These are phyloP conservation scores for Gambusia yucatana DNA, from an alignment of 2,797 vertebrate species.

Conservation along the genomic window DNA sequence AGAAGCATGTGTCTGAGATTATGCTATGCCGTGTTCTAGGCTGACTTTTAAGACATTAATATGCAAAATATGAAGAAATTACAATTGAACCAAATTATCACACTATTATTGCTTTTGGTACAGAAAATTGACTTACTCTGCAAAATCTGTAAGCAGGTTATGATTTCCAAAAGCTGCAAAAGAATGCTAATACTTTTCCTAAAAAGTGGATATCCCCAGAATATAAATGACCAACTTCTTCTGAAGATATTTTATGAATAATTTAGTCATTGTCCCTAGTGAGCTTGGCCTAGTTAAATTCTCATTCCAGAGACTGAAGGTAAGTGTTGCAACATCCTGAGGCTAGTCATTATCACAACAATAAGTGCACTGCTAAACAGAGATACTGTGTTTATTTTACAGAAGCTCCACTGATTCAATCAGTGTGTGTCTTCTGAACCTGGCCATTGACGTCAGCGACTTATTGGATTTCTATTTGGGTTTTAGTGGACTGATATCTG, in stretches of 20 bases:
- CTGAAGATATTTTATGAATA: conserved; percentile 17
- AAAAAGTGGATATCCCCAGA: conserved; percentile 7
- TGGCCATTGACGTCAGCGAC: conserved; percentile 50
- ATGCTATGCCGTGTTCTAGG: neutral
- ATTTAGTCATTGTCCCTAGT: conserved; percentile 5
- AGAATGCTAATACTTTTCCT: neutral
- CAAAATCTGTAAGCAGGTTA: conserved; percentile 5
- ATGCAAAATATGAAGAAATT: neutral
- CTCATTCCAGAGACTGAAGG: conserved; percentile 11
- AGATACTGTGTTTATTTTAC: conserved; percentile 20
- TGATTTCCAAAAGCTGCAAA: neutral
- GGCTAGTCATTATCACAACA: conserved; percentile 34
- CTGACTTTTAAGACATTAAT: neutral
- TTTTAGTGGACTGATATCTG: conserved; percentile 37
- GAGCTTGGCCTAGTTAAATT: conserved; percentile 25
- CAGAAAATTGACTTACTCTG: conserved; percentile 3
- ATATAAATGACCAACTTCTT: conserved; percentile 23
- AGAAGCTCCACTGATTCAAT: conserved; percentile 34
- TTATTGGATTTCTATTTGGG: conserved; percentile 46
- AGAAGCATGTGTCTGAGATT: neutral
- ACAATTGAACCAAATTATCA: neutral
- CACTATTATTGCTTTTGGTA: neutral
- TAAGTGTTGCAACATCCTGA: conserved; percentile 25
- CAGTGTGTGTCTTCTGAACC: conserved; percentile 36
- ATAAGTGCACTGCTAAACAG: conserved; percentile 8